A percentile compares a stretch with the other conserved stretches of the same genome.
phyloP scores from a whole-genome alignment of 2,888 invertebrate genomes.

The Pachydiplax longipennis region DNA sequence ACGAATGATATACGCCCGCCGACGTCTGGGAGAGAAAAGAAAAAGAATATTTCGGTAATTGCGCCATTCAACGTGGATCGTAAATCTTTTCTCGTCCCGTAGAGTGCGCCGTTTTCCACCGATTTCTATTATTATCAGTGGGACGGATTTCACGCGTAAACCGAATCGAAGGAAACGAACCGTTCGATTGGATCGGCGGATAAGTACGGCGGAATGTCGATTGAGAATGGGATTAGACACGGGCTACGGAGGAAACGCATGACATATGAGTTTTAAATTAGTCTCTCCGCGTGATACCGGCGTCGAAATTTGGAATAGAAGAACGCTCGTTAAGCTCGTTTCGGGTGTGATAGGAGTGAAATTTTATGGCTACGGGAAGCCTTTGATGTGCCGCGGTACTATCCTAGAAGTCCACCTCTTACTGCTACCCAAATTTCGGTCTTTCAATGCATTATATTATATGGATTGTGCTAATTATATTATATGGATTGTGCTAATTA shows the following conservation, averaged over 20 bases:
- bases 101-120: not conserved
- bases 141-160: not conserved
- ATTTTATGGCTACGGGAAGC: too few relatives aligned
- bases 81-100: conserved; percentile 13
- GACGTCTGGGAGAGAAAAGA: not conserved
- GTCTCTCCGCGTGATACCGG: too few relatives aligned
- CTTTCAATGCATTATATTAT: too few relatives aligned
- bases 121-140: not conserved
- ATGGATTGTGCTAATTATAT: not conserved
- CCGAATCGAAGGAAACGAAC: not conserved
- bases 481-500: too few relatives aligned
- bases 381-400: not conserved
- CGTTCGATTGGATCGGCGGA: too few relatives aligned
- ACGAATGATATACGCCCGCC: not conserved
- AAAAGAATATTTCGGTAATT: conserved; percentile 1
- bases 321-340: not conserved
- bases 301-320: not conserved
- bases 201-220: too few relatives aligned
- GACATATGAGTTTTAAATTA: too few relatives aligned
- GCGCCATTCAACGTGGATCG: conserved; percentile 14
- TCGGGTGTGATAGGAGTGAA: too few relatives aligned
- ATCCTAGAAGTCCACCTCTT: not conserved
- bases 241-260: too few relatives aligned
- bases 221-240: too few relatives aligned
- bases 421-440: too few relatives aligned